These are phyloP conservation scores for Meandrina meandrites DNA, from an alignment of 92 coral and sea anemone species.

Conservation along the genomic window DNA sequence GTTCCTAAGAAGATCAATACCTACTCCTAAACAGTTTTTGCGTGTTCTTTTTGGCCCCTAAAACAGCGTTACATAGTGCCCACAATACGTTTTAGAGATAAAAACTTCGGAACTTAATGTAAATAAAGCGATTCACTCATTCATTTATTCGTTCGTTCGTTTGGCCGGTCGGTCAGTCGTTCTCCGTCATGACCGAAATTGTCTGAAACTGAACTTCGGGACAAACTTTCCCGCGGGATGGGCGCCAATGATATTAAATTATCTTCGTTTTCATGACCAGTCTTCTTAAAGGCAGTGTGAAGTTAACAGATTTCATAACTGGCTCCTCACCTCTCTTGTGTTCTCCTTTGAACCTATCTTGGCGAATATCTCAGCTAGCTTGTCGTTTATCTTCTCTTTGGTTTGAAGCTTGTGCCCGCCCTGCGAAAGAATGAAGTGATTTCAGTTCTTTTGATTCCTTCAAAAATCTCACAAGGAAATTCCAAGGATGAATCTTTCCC, in stretches of 20 bases:
- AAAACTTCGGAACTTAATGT: background rate
- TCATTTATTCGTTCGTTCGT: background rate
- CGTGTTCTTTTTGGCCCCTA: background rate
- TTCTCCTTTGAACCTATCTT: slow-evolving; percentile 97
- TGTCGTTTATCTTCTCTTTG: slow-evolving; percentile 78
- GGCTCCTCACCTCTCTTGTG: slow-evolving; percentile 82
- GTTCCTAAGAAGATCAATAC: background rate
- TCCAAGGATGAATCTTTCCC: background rate
- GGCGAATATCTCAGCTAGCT: slow-evolving; percentile 91
- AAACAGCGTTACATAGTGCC: background rate
- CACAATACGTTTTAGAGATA: background rate
- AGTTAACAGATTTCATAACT: background rate
- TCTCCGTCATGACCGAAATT: no score
- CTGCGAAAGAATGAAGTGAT: slow-evolving; percentile 4
- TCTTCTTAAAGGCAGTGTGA: background rate
- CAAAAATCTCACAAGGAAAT: background rate
- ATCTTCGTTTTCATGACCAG: no score
- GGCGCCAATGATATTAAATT: no score
- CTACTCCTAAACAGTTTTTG: background rate
- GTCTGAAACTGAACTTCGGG: no score
- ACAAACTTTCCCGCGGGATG: no score
- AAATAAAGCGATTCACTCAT: background rate
- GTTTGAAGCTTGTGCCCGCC: slow-evolving; percentile 41
- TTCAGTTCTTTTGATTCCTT: background rate
- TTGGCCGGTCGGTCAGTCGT: background rate